Conservation (phyloP, 2,888 invertebrate species). For the Eubasilissa splendida region DNA sequence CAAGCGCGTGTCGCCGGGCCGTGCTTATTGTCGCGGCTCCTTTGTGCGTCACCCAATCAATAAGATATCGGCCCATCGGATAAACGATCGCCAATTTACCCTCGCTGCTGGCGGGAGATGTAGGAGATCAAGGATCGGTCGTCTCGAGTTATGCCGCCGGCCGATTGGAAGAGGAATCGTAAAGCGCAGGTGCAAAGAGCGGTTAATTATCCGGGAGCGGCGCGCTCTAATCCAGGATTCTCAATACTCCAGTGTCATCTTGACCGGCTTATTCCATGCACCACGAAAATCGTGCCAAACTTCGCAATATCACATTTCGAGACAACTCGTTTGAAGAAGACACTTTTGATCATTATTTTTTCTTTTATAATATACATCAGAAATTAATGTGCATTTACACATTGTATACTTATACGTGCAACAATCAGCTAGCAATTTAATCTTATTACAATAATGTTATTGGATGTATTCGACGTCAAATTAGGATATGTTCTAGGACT, state of each 20-base stretch:
- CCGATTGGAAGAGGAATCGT: constrained; percentile 37
- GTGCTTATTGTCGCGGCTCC: constrained; percentile 55
- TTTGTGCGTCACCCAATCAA: constrained; percentile 58
- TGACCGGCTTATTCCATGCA: too few species aligned
- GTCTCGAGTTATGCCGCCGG: constrained; percentile 46
- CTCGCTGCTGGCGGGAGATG: constrained; percentile 42
- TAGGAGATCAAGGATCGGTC: constrained; percentile 43
- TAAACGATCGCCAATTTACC: constrained; percentile 57
- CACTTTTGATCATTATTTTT: too few species aligned
- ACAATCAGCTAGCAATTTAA: too few species aligned
- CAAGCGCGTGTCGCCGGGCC: constrained; percentile 54
- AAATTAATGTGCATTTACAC: too few species aligned
- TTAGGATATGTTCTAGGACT: too few species aligned
- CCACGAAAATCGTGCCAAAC: too few species aligned
- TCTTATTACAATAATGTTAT: too few species aligned
- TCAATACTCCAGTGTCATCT: background rate
- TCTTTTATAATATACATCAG: too few species aligned
- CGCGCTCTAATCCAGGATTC: background rate
- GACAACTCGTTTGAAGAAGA: too few species aligned
- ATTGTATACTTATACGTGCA: too few species aligned
- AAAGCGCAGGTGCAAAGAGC: constrained; percentile 49
- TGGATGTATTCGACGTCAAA: too few species aligned
- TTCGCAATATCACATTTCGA: too few species aligned
- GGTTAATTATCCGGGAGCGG: constrained; percentile 39
- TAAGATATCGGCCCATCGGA: constrained; percentile 57